phyloP scores from a whole-genome alignment of 1,140 invertebrate genomes.

The Plutomurus gul region DNA sequence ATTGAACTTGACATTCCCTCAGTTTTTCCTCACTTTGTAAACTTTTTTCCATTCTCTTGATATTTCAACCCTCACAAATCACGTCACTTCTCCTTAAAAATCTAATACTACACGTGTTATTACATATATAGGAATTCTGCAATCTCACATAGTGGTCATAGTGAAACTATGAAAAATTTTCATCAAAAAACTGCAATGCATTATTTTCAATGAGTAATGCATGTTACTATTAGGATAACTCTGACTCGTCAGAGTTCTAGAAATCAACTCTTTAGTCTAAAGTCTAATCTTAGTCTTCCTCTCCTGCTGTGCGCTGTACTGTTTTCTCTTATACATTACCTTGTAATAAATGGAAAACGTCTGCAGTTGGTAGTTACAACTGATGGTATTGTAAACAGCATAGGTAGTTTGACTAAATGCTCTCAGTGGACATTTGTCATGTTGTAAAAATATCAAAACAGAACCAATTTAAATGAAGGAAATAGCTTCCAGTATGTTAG shows the following conservation, averaged over 20 bases:
- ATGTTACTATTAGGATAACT: no score
- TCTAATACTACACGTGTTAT: no score
- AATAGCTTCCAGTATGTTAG: neutral
- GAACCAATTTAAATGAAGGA: neutral
- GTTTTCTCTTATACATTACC: neutral
- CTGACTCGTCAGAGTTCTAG: no score
- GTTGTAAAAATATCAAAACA: neutral
- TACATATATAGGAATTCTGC: no score
- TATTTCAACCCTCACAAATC: neutral
- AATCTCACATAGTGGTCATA: no score
- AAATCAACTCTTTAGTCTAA: no score
- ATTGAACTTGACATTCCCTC: slow-evolving; percentile 20
- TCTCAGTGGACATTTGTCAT: neutral
- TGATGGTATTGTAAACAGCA: neutral
- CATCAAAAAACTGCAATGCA: no score
- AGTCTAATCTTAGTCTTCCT: no score
- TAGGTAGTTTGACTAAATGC: neutral
- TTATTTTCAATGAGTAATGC: no score
- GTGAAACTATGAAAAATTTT: no score
- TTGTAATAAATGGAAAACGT: neutral
- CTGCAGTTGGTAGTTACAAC: neutral
- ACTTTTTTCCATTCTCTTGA: neutral
- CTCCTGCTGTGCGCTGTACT: no score
- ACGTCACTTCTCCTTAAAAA: no score
- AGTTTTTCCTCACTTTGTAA: neutral